Conservation (phyloP, 2,797 vertebrate species). For the Menidia menidia region DNA sequence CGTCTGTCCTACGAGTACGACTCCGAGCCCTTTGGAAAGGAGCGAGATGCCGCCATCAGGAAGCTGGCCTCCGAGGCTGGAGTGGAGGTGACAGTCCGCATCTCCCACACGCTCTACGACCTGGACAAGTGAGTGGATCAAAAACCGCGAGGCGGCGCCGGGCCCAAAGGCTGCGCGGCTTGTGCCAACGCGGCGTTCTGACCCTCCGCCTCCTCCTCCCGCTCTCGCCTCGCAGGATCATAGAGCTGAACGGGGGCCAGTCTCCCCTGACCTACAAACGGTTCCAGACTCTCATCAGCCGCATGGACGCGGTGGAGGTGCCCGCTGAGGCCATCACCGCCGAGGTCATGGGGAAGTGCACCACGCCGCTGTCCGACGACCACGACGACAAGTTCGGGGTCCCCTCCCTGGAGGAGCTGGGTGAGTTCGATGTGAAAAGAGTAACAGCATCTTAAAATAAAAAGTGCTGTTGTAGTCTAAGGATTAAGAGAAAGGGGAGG, state of each 20-base stretch:
- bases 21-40: slow-evolving; percentile 97
- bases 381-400: slow-evolving; percentile 97
- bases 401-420: slow-evolving; percentile 96
- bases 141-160: too few species aligned
- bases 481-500: too few species aligned
- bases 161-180: too few species aligned
- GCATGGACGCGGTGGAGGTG: slow-evolving; percentile 91
- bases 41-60: slow-evolving; percentile 96
- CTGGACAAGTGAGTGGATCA: slow-evolving; percentile 90
- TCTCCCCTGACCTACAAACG: slow-evolving; percentile 97
- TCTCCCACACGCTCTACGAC: slow-evolving; percentile 97
- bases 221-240: slow-evolving; percentile 85
- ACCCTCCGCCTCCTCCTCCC: neutral
- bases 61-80: slow-evolving; percentile 95
- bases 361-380: slow-evolving; percentile 91
- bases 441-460: neutral
- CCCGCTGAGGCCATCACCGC: slow-evolving; percentile 92
- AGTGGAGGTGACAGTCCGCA: slow-evolving; percentile 94
- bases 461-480: neutral
- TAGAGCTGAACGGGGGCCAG: slow-evolving; percentile 95
- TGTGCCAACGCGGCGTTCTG: neutral
- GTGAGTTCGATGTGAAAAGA: slow-evolving; percentile 68
- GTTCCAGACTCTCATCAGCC: slow-evolving; percentile 96
- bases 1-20: slow-evolving; percentile 97
- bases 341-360: slow-evolving; percentile 90